Base-by-base conservation (phyloP, 2,797 vertebrate genomes). In the Poecile montanus region DNA sequence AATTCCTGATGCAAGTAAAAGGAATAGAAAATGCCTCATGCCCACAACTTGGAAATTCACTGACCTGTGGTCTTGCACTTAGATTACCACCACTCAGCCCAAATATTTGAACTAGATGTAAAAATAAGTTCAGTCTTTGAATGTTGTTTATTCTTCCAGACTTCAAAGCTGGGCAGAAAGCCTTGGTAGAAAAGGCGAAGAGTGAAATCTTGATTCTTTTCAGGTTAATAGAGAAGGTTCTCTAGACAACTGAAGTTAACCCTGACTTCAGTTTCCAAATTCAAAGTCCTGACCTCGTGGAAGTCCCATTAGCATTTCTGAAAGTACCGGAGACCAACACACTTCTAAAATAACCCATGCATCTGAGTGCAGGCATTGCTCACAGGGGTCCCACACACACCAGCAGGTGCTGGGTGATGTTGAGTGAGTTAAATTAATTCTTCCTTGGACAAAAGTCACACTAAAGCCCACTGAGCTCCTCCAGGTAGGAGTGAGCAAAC, bases 381-480 rank as follows among this genome's bases (percentile, higher is more conserved):
- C 16, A 34, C 1, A 25, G 18, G 15, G 7, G 18, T 32, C 54
- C 23, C 38, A 51, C 30, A 44, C 3, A 6, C 6, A 42, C 6
- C 6, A 7, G 47, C 16, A 2, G 0, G 8, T 1, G 2, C 23
- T 25, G 26, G 16, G 13, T 67, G 44, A 29, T 14, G 5, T 4
- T 16, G 27, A 63, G 25, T 13, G 11, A 23, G 60, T 7, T 3
- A 67, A 87, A 53, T 5, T 0, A 53, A 53, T 20, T 44, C 32
- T 76, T 40, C 62, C 22, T 29, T 23, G 42, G 22, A 44, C 58
- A 85, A 66, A 77, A 30, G 16, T 54, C 58, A 9, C 0, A 0
- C 15, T 29, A 50, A 16, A 5, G 3, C 25, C 26, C 36, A 29
- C 40, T 26, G 54, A 70, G 47, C 13, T 83, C 13, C 42, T 68